Percentiles rank a stretch among this genome's conserved stretches.
phyloP scores from a whole-genome alignment of 2,888 invertebrate genomes.

The Perdita meconis region DNA sequence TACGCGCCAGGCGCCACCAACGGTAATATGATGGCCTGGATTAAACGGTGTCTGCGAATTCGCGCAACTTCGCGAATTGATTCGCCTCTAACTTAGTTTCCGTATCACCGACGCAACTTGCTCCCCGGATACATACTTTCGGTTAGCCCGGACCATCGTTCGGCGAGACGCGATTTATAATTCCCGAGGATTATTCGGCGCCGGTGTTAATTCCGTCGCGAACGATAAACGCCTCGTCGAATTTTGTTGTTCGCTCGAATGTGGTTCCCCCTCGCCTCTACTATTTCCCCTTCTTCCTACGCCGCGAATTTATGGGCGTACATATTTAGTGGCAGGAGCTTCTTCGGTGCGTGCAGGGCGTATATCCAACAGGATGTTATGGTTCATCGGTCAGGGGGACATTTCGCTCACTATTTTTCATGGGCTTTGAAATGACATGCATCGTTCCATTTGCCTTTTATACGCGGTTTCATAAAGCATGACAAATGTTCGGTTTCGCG shows the following conservation, averaged over 20 bases:
- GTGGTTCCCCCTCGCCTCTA: not conserved
- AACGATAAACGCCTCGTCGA: conserved; percentile 17
- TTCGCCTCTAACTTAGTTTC: conserved; percentile 30
- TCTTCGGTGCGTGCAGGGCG: conserved; percentile 11
- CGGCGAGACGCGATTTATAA: conserved; percentile 18
- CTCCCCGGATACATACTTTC: conserved; percentile 12
- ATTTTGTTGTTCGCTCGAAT: not conserved
- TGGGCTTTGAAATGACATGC: conserved; percentile 54
- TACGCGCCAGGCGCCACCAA: conserved; percentile 47
- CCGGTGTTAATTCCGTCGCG: conserved; percentile 17
- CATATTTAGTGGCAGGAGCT: conserved; percentile 21
- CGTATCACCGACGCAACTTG: not conserved
- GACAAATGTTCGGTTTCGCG: conserved; percentile 51
- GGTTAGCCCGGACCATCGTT: conserved; percentile 1
- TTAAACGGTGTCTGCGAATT: conserved; percentile 58
- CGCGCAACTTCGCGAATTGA: conserved; percentile 29
- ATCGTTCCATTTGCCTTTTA: conserved; percentile 63
- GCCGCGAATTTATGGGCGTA: conserved; percentile 13
- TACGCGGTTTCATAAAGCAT: conserved; percentile 57
- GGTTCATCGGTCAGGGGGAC: conserved; percentile 53
- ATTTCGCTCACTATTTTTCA: conserved; percentile 63
- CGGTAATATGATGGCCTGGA: conserved; percentile 43
- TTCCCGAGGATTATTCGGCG: conserved; percentile 17
- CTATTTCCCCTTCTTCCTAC: not conserved
- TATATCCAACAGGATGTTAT: conserved; percentile 22